Evolutionary conservation across 2,797 vertebrate species (phyloP).

Genomic region (Acrossocheilus fasciatus): DNA sequence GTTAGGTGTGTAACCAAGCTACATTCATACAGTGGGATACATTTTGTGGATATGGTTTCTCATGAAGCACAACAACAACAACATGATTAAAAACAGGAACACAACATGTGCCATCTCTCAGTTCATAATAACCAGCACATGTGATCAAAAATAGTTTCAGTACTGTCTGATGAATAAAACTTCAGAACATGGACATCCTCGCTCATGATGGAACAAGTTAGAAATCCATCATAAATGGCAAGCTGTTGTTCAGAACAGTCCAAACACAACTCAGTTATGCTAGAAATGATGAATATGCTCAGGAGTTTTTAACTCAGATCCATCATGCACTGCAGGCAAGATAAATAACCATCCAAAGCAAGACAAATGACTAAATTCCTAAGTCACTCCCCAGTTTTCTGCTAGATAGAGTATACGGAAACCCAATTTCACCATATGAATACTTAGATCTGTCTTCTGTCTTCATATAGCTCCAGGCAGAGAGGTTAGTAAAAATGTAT

Average conservation of each 20-base stretch:
- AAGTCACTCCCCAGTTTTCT: slow-evolving; percentile 65
- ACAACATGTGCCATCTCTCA: not conserved
- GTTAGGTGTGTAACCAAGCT: slow-evolving; percentile 37
- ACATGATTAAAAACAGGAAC: not conserved
- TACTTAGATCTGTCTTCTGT: slow-evolving; percentile 69
- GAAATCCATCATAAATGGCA: slow-evolving; percentile 45
- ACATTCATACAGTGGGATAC: slow-evolving; percentile 27
- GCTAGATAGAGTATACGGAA: slow-evolving; percentile 65
- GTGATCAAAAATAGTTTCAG: not conserved
- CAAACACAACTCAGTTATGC: slow-evolving; percentile 56
- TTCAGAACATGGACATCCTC: slow-evolving; percentile 6
- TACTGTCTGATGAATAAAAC: not conserved
- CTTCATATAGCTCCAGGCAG: slow-evolving; percentile 65
- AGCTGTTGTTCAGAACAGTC: slow-evolving; percentile 54
- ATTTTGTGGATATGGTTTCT: slow-evolving; percentile 37
- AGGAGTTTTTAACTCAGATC: slow-evolving; percentile 59
- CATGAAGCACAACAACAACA: slow-evolving; percentile 6
- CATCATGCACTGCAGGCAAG: slow-evolving; percentile 58
- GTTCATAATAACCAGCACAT: not conserved
- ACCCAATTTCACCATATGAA: slow-evolving; percentile 71
- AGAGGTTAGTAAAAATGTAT: slow-evolving; percentile 71
- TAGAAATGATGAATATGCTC: slow-evolving; percentile 61
- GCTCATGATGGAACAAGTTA: slow-evolving; percentile 49
- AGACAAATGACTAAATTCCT: slow-evolving; percentile 68
- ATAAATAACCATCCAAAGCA: slow-evolving; percentile 63